Percentiles rank a stretch among this genome's conserved stretches.
Conservation (phyloP, 1,140 invertebrate genomes). For the Formica exsecta region DNA sequence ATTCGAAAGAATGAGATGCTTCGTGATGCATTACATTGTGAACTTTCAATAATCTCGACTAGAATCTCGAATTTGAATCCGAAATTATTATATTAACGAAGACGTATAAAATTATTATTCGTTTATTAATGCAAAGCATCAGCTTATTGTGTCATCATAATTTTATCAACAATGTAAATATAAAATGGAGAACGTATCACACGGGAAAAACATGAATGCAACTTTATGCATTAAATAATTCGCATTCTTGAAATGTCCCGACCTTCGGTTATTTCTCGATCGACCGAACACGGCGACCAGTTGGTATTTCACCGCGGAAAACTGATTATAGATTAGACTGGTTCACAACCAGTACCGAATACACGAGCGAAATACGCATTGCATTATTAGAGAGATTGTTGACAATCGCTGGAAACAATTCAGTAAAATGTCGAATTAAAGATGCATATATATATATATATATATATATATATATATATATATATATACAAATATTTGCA, state of each 20-base stretch:
- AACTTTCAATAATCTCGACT: neutral
- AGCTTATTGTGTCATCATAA: neutral
- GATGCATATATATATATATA: neutral
- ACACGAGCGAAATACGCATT: conserved; percentile 3
- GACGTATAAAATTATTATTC: neutral
- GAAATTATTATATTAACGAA: neutral
- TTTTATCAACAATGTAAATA: neutral
- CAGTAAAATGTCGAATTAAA: conserved; percentile 4
- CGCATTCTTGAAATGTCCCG: conserved; percentile 10
- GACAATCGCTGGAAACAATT: neutral
- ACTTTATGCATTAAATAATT: conserved; percentile 5
- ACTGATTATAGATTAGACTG: neutral
- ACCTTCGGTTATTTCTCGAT: conserved; percentile 32
- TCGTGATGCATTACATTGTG: neutral
- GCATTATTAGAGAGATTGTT: neutral
- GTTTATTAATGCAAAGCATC: neutral
- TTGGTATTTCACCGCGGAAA: conserved; percentile 39
- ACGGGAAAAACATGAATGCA: neutral
- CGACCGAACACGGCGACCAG: conserved; percentile 3
- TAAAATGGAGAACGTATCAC: neutral
- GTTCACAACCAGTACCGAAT: neutral
- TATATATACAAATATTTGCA: neutral
- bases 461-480: too few species aligned
- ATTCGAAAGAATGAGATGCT: neutral
- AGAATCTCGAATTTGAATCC: neutral